phyloP scores from a whole-genome alignment of 2,888 invertebrate genomes.

The Synergus umbraculus region DNA sequence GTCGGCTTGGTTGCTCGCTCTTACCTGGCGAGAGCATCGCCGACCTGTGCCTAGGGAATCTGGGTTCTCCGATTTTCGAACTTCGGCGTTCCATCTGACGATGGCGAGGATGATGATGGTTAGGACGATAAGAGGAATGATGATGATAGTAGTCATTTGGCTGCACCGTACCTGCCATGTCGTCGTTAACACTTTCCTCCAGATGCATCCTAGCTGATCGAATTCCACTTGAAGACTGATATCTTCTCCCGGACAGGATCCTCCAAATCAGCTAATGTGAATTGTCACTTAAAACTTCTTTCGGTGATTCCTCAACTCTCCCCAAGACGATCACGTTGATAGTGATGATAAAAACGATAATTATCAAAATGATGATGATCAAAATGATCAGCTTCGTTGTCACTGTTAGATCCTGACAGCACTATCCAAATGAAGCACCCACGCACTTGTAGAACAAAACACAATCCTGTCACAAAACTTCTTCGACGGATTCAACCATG shows the following conservation, averaged over 20 bases:
- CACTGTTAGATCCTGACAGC: neutral
- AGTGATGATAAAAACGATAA: no score
- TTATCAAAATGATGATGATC: no score
- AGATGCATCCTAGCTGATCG: slow-evolving; percentile 25
- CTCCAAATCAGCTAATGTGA: no score
- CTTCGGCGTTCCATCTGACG: slow-evolving; percentile 11
- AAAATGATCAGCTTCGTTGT: no score
- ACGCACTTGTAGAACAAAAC: slow-evolving; percentile 2
- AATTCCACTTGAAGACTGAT: slow-evolving; percentile 14
- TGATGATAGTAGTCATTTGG: slow-evolving; percentile 3
- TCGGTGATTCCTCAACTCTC: neutral
- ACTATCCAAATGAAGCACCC: neutral
- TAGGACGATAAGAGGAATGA: slow-evolving; percentile 14
- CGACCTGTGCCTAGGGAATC: neutral
- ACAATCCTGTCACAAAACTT: slow-evolving; percentile 2
- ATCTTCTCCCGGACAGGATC: neutral
- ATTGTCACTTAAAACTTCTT: neutral
- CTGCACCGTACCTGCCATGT: slow-evolving; percentile 30
- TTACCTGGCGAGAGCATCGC: slow-evolving; percentile 25
- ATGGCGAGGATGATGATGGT: slow-evolving; percentile 5
- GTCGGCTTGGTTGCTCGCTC: slow-evolving; percentile 12
- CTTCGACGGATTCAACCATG: neutral
- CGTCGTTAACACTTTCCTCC: slow-evolving; percentile 37
- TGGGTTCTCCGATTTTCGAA: neutral
- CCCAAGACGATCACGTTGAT: neutral